Percentiles rank a stretch among this genome's conserved stretches.
Conservation (phyloP, 2,888 invertebrate species). For the Auanema freiburgensis region DNA sequence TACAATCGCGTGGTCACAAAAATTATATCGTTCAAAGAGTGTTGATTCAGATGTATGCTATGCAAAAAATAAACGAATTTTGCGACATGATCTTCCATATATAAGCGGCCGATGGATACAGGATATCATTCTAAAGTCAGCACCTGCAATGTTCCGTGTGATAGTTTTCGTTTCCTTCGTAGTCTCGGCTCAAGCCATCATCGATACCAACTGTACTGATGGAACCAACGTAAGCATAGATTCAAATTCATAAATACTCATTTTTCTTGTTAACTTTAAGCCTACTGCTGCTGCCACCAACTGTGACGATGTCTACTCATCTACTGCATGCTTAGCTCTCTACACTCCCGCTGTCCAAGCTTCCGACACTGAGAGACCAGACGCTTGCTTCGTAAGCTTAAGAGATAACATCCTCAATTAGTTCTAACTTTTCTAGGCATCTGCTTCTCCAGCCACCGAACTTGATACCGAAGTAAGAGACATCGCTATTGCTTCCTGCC, state of each 20-base stretch:
- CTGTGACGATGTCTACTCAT: slow-evolving; percentile 6
- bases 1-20: too few species aligned
- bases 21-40: too few species aligned
- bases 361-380: neutral
- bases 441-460: neutral
- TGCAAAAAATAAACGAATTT: too few species aligned
- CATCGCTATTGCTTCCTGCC: slow-evolving; percentile 27
- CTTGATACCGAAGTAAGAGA: slow-evolving; percentile 27
- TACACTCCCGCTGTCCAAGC: neutral
- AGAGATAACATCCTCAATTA: neutral
- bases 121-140: too few species aligned
- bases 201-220: slow-evolving; percentile 1
- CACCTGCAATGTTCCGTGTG: too few species aligned
- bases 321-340: neutral
- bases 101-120: too few species aligned
- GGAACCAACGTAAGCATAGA: neutral
- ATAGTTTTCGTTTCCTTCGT: neutral
- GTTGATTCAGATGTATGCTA: too few species aligned
- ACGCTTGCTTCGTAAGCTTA: neutral
- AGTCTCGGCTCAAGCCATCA: neutral
- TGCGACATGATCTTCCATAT: too few species aligned
- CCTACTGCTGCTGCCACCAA: neutral
- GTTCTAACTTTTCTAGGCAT: neutral
- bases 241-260: neutral
- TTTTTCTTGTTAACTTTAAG: neutral